phyloP scores from a whole-genome alignment of 2,888 invertebrate genomes.

The Eristalis pertinax region DNA sequence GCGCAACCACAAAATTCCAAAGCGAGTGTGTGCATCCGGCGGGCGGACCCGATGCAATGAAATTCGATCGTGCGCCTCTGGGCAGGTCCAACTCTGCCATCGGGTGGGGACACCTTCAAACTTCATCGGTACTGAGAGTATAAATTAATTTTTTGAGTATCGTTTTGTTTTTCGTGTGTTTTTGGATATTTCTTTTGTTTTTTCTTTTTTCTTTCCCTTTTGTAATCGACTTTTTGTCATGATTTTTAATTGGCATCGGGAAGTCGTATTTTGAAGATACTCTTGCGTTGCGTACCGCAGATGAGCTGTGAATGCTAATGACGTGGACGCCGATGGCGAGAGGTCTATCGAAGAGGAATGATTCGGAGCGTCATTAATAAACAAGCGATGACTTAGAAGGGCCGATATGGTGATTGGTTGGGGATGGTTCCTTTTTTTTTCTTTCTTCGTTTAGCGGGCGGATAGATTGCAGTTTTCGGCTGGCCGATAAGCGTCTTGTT shows the following conservation, averaged over 20 bases:
- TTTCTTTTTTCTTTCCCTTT: background rate
- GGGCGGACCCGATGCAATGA: constrained; percentile 48
- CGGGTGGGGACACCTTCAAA: constrained; percentile 6
- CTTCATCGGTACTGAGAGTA: constrained; percentile 34
- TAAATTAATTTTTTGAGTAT: constrained; percentile 62
- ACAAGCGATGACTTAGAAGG: constrained; percentile 44
- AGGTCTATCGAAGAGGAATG: background rate
- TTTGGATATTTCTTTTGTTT: constrained; percentile 8
- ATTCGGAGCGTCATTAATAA: constrained; percentile 46
- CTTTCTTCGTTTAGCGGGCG: background rate
- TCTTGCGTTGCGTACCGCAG: constrained; percentile 41
- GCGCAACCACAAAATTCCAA: constrained; percentile 58
- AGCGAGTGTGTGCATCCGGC: constrained; percentile 66
- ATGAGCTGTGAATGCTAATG: constrained; percentile 59
- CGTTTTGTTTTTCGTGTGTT: constrained; percentile 24
- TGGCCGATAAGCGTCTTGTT: background rate
- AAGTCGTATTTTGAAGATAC: constrained; percentile 62
- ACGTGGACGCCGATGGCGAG: background rate
- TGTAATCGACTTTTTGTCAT: constrained; percentile 65
- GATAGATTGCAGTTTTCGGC: background rate
- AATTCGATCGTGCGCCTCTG: constrained; percentile 43
- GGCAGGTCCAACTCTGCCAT: background rate
- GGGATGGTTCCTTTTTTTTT: background rate
- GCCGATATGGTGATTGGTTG: background rate
- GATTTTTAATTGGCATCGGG: constrained; percentile 70